Percentiles rank a stretch among this genome's conserved stretches.
Conservation (phyloP, 2,888 invertebrate genomes). For the Chrysodeixis includens region DNA sequence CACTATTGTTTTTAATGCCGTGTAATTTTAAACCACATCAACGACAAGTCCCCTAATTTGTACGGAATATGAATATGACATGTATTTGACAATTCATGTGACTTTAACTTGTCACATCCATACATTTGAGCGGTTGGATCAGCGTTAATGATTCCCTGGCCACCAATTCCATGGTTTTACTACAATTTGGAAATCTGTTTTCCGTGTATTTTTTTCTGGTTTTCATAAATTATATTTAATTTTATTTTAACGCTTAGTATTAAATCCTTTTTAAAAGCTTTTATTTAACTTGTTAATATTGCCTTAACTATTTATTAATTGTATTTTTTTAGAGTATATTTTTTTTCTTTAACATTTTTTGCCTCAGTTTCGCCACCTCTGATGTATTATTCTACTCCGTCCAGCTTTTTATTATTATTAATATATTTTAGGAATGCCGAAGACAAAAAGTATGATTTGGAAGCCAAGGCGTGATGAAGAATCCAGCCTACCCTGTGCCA, state of each 20-base stretch:
- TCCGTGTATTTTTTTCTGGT: slow-evolving; percentile 1
- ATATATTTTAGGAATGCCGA: slow-evolving; percentile 80
- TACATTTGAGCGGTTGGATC: too few relatives aligned
- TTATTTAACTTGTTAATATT: too few relatives aligned
- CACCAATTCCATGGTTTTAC: background rate
- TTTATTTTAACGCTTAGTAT: background rate
- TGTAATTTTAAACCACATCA: too few relatives aligned
- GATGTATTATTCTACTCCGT: slow-evolving; percentile 22
- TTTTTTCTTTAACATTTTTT: background rate
- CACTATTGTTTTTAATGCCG: too few relatives aligned
- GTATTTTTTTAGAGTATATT: background rate
- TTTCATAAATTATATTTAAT: background rate
- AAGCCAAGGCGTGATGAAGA: slow-evolving; percentile 79
- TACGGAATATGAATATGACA: too few relatives aligned
- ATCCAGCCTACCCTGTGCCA: slow-evolving; percentile 45
- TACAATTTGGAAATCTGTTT: background rate
- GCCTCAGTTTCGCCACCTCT: slow-evolving; percentile 54
- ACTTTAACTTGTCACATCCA: too few relatives aligned
- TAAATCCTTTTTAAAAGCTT: too few relatives aligned
- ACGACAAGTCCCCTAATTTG: too few relatives aligned
- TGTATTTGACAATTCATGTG: too few relatives aligned
- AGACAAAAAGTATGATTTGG: slow-evolving; percentile 84
- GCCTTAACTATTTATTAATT: background rate
- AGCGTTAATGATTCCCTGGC: too few relatives aligned
- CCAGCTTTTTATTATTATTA: slow-evolving; percentile 51